phyloP scores from a whole-genome alignment of 1,140 invertebrate genomes.

The Archegozetes longisetosus region DNA sequence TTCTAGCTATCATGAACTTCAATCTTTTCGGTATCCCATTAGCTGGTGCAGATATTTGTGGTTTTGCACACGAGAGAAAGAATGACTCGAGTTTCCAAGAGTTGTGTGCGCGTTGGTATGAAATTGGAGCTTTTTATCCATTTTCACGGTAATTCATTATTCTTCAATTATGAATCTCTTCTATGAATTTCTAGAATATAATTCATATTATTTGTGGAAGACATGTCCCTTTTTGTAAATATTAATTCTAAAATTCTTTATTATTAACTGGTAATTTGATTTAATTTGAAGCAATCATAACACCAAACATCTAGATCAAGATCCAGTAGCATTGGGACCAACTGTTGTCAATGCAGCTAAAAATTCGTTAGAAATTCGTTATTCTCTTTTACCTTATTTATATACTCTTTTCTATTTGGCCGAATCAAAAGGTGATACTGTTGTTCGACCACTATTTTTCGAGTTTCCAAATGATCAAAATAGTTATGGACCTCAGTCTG shows the following conservation, averaged over 20 bases:
- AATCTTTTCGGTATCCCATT: slow-evolving; percentile 54
- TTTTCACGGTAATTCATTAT: slow-evolving; percentile 38
- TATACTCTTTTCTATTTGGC: slow-evolving; percentile 31
- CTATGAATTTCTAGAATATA: no score
- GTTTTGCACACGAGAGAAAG: slow-evolving; percentile 22
- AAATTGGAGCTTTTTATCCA: slow-evolving; percentile 39
- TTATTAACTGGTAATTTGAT: not conserved
- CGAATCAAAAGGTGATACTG: slow-evolving; percentile 26
- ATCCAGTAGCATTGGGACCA: slow-evolving; percentile 37
- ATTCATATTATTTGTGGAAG: no score
- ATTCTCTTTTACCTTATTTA: slow-evolving; percentile 58
- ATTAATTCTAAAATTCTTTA: not conserved
- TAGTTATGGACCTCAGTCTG: slow-evolving; percentile 43
- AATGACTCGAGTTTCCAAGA: slow-evolving; percentile 28
- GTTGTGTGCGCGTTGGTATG: slow-evolving; percentile 61
- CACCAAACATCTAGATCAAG: slow-evolving; percentile 41
- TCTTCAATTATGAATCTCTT: not conserved
- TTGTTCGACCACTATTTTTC: slow-evolving; percentile 30
- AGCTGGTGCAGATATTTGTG: slow-evolving; percentile 31
- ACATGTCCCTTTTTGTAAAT: no score
- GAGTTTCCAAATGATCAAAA: slow-evolving; percentile 42
- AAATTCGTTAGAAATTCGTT: slow-evolving; percentile 46
- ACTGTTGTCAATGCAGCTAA: slow-evolving; percentile 44
- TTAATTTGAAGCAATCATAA: slow-evolving; percentile 51
- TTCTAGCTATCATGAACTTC: slow-evolving; percentile 45